Base-by-base conservation (phyloP, 2,113 vertebrate genomes). In the Bufo gargarizans region DNA sequence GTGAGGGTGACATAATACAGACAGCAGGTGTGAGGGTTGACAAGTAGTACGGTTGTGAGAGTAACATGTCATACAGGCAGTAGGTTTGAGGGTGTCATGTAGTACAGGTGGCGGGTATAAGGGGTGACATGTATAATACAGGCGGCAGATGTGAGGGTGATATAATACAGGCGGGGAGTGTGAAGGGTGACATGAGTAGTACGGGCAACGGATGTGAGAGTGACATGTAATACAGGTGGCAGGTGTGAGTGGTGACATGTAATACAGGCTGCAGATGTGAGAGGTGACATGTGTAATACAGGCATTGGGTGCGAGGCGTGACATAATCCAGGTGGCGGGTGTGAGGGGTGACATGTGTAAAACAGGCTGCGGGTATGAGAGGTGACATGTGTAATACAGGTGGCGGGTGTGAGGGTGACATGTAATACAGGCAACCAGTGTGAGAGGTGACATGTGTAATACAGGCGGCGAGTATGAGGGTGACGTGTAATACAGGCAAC, bases 361-460 rank as follows among this genome's bases (percentile, higher is more conserved):
- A 8, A 20, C 19, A 47, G 10, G 45, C 72, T 67, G 65, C 4
- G 4, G 16, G 59, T 19, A 22, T 71, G 56, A 58, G 56, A n/a
- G 65, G 33, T 49, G 43, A 45, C 33, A 3, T 71, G 69, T 71
- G 14, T 1, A 14, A 43, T 11, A 69, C n/a, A n/a, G 14, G 4
- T 6, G 5, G 14, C 33, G 11, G 16, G 71, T 74, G 43, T 45
- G 50, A 56, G 77, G 77, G 77, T 10, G 56, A 58, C 56, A 0
- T 77, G 50, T 50, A 77, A 2, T 77, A 20, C 45, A 78, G 47
- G 20, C 43, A 6, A 33, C 12, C 16, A 14, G 22, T 56, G 22
- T 55, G 45, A 91, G 90, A 89, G 69, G 67, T 53, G 67, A 53
- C 0, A 72, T 8, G 79, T 16, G 79, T 58, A 59, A 12, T 80